phyloP scores from a whole-genome alignment of 2,113 vertebrate species.

The Caloenas nicobarica region DNA sequence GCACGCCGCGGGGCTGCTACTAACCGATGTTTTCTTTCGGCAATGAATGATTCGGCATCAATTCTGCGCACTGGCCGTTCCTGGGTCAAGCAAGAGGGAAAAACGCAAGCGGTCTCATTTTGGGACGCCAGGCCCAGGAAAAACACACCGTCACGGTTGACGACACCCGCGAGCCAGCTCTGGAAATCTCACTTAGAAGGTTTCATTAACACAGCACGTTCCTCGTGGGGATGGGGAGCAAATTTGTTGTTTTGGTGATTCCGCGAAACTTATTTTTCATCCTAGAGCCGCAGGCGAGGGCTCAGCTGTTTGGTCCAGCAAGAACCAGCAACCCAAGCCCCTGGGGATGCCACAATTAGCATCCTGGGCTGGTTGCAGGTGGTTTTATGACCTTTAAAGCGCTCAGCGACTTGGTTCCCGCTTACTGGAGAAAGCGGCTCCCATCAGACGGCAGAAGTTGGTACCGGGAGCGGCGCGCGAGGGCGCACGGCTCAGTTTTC shows the following conservation, averaged over 20 bases:
- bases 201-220: accelerated
- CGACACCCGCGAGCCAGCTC: accelerated
- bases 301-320: background rate
- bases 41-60: background rate
- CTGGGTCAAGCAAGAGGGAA: background rate
- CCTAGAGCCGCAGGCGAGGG: too few species aligned
- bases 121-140: background rate
- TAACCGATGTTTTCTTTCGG: background rate
- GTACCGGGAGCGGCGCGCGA: background rate
- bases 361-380: background rate
- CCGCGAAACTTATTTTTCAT: too few species aligned
- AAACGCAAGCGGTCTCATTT: background rate
- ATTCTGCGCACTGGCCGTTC: background rate
- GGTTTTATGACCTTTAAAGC: background rate
- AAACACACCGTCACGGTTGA: accelerated
- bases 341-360: background rate
- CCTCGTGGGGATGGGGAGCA: background rate
- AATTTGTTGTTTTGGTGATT: background rate
- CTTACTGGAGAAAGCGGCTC: background rate
- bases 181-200: background rate
- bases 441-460: background rate
- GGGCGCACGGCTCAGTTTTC: background rate
- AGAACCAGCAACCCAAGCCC: background rate
- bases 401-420: accelerated
- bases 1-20: background rate